Evolutionary conservation across 2,888 invertebrate genomes (phyloP).

Genomic region (Malachius bipustulatus): DNA sequence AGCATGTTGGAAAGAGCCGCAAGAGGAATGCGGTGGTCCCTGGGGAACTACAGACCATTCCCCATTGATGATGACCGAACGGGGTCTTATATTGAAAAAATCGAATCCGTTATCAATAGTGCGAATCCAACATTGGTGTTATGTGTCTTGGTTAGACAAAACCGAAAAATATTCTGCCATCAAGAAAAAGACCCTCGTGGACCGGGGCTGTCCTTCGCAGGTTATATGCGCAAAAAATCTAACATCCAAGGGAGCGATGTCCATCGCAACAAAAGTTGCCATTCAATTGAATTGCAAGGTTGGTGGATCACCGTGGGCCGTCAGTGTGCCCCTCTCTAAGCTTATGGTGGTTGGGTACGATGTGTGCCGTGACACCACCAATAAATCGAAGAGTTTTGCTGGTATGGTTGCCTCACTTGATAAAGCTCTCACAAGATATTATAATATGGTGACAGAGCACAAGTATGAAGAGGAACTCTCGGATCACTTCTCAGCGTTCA

Average conservation of each 20-base stretch:
- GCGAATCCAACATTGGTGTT: slow-evolving; percentile 49
- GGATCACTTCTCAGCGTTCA: slow-evolving; percentile 53
- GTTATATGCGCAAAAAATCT: too few relatives aligned
- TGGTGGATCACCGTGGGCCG: slow-evolving; percentile 62
- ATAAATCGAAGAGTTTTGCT: slow-evolving; percentile 54
- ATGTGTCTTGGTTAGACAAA: slow-evolving; percentile 53
- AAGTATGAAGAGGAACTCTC: slow-evolving; percentile 64
- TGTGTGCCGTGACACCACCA: slow-evolving; percentile 62
- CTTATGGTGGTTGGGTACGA: slow-evolving; percentile 82
- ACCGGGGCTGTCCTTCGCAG: slow-evolving; percentile 60
- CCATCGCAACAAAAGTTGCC: too few relatives aligned
- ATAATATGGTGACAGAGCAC: slow-evolving; percentile 61
- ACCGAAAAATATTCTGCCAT: slow-evolving; percentile 75
- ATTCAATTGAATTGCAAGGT: slow-evolving; percentile 90
- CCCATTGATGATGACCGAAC: slow-evolving; percentile 47
- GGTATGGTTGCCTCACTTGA: slow-evolving; percentile 68
- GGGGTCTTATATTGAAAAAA: slow-evolving; percentile 44
- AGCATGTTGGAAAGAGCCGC: slow-evolving; percentile 34
- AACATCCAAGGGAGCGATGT: too few relatives aligned
- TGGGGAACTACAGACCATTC: slow-evolving; percentile 15
- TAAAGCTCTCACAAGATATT: slow-evolving; percentile 57
- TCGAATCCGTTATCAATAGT: slow-evolving; percentile 47
- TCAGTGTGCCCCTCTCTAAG: slow-evolving; percentile 24
- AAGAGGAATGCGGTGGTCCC: slow-evolving; percentile 33
- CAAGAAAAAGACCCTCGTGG: slow-evolving; percentile 76